Percentiles rank a stretch among this genome's conserved stretches.
These are phyloP conservation scores for Microtus montanus DNA, from an alignment of 2,113 vertebrate species.

Conservation along the genomic window DNA sequence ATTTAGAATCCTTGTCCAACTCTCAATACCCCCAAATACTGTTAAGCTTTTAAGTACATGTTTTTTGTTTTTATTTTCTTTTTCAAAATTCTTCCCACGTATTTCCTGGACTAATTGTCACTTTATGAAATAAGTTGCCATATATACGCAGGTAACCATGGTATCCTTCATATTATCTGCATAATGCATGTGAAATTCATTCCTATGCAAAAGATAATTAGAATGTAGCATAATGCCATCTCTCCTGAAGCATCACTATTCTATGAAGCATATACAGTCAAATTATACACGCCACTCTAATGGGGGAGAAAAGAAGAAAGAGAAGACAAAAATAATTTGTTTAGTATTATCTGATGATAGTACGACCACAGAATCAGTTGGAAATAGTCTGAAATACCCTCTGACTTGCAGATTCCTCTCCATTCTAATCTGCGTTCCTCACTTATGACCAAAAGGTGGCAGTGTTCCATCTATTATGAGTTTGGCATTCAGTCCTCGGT, in stretches of 20 bases:
- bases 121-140: constrained; percentile 82
- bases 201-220: constrained; percentile 82
- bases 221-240: constrained; percentile 73
- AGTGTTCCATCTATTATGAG: constrained; percentile 83
- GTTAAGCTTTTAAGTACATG: constrained; percentile 64
- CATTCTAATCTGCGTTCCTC: background rate
- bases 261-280: constrained; percentile 68
- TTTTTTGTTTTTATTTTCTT: constrained; percentile 28
- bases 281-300: constrained; percentile 48
- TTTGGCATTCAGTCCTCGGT: background rate
- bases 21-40: constrained; percentile 74
- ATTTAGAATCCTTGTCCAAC: constrained; percentile 39
- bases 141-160: constrained; percentile 84
- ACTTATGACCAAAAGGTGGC: constrained; percentile 83
- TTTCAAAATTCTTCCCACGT: constrained; percentile 79
- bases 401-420: background rate
- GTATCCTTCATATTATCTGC: constrained; percentile 83
- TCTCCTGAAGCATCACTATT: constrained; percentile 68
- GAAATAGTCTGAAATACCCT: constrained; percentile 19
- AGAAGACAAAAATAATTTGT: background rate
- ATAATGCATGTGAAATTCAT: constrained; percentile 82
- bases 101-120: constrained; percentile 84
- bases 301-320: background rate
- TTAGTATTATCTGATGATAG: constrained; percentile 35
- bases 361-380: constrained; percentile 35